A percentile compares a stretch with the other conserved stretches of the same genome.
Conservation (phyloP, 2,113 vertebrate species). For the Xyrauchen texanus region DNA sequence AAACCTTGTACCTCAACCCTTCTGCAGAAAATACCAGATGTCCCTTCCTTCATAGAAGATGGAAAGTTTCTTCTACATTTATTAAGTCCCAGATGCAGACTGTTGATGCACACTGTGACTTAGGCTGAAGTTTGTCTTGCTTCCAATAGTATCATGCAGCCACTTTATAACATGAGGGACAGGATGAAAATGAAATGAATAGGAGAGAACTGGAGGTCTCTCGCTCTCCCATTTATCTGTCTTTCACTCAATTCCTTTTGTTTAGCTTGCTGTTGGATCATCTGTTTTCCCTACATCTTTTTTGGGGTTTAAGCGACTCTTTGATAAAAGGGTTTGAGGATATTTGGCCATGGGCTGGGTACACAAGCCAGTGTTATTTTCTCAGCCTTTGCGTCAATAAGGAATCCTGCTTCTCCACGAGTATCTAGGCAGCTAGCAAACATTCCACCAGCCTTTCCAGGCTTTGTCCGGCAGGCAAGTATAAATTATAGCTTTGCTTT, state of each 20-base stretch:
- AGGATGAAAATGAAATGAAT: constrained; percentile 2
- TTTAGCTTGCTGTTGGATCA: constrained; percentile 21
- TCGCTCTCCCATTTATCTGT: constrained; percentile 7
- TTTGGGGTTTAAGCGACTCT: constrained; percentile 40
- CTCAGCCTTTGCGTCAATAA: constrained; percentile 61
- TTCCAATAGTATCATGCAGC: constrained; percentile 4
- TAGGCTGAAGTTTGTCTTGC: constrained; percentile 30
- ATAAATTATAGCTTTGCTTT: constrained; percentile 63
- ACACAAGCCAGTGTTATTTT: constrained; percentile 63
- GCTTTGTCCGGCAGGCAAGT: constrained; percentile 59
- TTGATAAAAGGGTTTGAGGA: constrained; percentile 55
- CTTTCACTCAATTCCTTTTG: background rate
- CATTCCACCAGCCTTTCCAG: constrained; percentile 60
- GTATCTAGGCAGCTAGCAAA: constrained; percentile 66
- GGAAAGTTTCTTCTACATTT: constrained; percentile 29
- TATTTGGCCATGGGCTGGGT: constrained; percentile 57
- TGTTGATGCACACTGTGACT: constrained; percentile 45
- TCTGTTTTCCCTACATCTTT: constrained; percentile 44
- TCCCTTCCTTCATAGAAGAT: constrained; percentile 38
- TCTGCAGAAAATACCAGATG: constrained; percentile 53
- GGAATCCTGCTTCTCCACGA: constrained; percentile 25
- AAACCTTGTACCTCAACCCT: constrained; percentile 28
- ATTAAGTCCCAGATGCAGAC: background rate
- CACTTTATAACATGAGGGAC: constrained; percentile 34
- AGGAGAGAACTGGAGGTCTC: constrained; percentile 40